phyloP scores from a whole-genome alignment of 2,797 vertebrate genomes.

The Chelidonichthys spinosus region DNA sequence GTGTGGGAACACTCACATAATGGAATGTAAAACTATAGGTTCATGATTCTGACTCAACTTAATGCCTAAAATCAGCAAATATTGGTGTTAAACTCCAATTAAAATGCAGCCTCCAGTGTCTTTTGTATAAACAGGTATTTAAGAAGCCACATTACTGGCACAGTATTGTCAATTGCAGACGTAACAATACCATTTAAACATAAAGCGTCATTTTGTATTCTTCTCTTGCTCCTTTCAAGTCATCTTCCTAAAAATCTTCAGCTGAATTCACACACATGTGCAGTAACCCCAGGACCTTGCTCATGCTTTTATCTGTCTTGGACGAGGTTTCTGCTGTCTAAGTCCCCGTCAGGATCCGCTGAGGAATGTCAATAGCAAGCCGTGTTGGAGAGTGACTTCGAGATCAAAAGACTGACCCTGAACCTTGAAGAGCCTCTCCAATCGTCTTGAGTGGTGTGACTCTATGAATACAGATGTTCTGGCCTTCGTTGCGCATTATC shows the following conservation, averaged over 20 bases:
- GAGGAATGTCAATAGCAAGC: constrained; percentile 49
- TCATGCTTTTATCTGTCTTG: constrained; percentile 20
- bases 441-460: constrained; percentile 8
- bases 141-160: background rate
- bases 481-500: constrained; percentile 17
- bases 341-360: constrained; percentile 29
- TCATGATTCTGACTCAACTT: background rate
- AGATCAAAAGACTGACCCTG: constrained; percentile 59
- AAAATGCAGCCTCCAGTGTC: background rate
- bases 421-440: constrained; percentile 32
- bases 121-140: background rate
- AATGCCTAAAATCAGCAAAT: background rate
- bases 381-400: constrained; percentile 36
- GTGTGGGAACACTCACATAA: no score
- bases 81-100: no score
- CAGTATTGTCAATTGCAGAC: background rate
- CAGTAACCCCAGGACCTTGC: constrained; percentile 14
- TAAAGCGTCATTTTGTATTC: constrained; percentile 17
- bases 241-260: constrained; percentile 22
- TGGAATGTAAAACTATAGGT: background rate
- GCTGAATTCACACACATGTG: constrained; percentile 11
- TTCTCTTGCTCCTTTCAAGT: constrained; percentile 1
- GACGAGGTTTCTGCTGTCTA: constrained; percentile 23
- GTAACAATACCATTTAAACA: background rate
- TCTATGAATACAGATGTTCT: constrained; percentile 50